Evolutionary conservation across 2,797 vertebrate species (phyloP).

Genomic region (Hirundo rustica): DNA sequence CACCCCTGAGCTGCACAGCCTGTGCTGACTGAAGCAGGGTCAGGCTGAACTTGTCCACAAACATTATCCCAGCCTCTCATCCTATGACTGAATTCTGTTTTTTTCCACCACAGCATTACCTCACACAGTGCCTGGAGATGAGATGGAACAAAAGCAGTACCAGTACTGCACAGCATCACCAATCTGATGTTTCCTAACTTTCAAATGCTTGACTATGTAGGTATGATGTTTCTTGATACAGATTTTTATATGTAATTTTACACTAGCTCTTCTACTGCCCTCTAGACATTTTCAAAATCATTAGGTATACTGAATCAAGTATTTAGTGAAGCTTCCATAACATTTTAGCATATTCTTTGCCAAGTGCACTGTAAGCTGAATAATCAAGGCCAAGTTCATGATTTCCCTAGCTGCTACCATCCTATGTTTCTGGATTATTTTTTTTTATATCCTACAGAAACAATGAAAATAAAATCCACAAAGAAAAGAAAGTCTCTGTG

Average conservation of each 20-base stretch:
- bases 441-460: not conserved
- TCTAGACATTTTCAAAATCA: not conserved
- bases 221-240: not conserved
- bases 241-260: not conserved
- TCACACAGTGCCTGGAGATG: not conserved
- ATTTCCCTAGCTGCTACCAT: not conserved
- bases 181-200: not conserved
- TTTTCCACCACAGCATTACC: not conserved
- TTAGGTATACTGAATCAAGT: not conserved
- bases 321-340: constrained; percentile 2
- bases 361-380: not conserved
- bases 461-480: not conserved
- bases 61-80: not conserved
- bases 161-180: not conserved
- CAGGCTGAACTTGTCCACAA: not conserved
- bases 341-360: constrained; percentile 31
- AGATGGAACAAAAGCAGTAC: not conserved
- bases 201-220: not conserved
- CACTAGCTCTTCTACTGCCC: not conserved
- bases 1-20: not conserved
- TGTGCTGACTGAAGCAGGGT: not conserved
- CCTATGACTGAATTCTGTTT: not conserved
- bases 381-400: not conserved
- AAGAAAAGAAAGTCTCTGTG: not conserved
- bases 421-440: not conserved